Evolutionary conservation across 1,140 invertebrate genomes (phyloP).

Genomic region (Drosophila tani): DNA sequence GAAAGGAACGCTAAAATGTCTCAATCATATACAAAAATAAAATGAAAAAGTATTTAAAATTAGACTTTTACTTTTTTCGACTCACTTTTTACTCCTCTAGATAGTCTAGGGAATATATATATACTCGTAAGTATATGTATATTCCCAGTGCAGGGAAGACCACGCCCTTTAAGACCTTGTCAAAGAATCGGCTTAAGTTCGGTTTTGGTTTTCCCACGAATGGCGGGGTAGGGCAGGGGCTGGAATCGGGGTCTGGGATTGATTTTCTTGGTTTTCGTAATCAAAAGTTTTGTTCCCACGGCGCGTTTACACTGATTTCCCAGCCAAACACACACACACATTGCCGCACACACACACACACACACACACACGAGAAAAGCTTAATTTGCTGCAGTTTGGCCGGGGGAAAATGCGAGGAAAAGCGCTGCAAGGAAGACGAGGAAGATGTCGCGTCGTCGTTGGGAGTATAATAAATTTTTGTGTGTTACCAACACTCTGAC

Average conservation of each 20-base stretch:
- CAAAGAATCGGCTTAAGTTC: slow-evolving; percentile 19
- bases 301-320: slow-evolving; percentile 77
- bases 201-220: slow-evolving; percentile 18
- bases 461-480: slow-evolving; percentile 84
- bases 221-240: not conserved
- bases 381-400: slow-evolving; percentile 76
- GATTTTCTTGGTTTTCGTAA: slow-evolving; percentile 81
- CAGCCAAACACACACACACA: slow-evolving; percentile 47
- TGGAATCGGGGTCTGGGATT: slow-evolving; percentile 33
- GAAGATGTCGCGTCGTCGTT: slow-evolving; percentile 55
- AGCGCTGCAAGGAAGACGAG: not conserved
- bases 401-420: slow-evolving; percentile 13
- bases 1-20: too few species aligned
- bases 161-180: slow-evolving; percentile 22
- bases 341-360: slow-evolving; percentile 10
- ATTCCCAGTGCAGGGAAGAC: not conserved
- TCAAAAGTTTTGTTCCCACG: slow-evolving; percentile 78
- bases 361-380: slow-evolving; percentile 41
- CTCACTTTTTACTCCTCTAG: too few species aligned
- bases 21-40: too few species aligned
- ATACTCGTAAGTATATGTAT: not conserved
- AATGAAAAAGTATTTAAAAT: too few species aligned
- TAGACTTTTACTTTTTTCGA: too few species aligned
- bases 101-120: not conserved
- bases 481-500: slow-evolving; percentile 84